Evolutionary conservation across 2,888 invertebrate species (phyloP), one percentile per base, ranked within the genome.

Genomic region (Seira ritae): DNA sequence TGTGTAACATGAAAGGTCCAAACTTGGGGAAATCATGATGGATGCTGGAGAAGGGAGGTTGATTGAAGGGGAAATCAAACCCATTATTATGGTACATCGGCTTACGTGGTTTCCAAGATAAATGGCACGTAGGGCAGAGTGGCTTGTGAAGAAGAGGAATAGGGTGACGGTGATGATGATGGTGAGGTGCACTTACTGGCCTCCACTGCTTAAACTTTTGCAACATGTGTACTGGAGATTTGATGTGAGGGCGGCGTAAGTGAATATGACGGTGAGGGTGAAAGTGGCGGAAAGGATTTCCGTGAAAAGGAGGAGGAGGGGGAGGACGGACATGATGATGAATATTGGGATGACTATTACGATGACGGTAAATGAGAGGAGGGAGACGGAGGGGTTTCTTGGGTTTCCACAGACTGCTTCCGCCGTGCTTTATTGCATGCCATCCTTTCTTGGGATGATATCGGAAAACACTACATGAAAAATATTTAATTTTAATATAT

Each of bases 371-470:
- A 31, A 31, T 2, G 31, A 4, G 31, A 8, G 31, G 31, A 31
- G 31, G 67, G 46, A 42, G 8, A 65, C 20, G 60, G 12, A n/a
- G 22, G 60, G n/a, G n/a, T 17, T n/a, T 22, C 17, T 42, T 72
- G 1, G 62, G 62, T 12, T 42, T 73, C 8, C 3, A 12, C 15
- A 73, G 8, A 6, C n/a, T 22, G 10, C 71, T 17, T 8, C 55
- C 55, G n/a, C 17, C 68, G 23, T 68, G 69, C 0, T 60, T 65
- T 8, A 79, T 24, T 8, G 71, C 71, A 15, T 20, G 12, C 79
- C 79, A 79, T 23, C 79, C 79, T 20, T 70, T 77, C 15, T 74
- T 74, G 4, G 74, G 74, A 12, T 80, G 68, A 69, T 80, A 80
- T 37, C 80, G 8, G 17, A 81, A 19, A 15, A 71, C 66, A 19